These are phyloP conservation scores for Gorsachius goisagi DNA, from an alignment of 2,113 vertebrate genomes.

Conservation along the genomic window DNA sequence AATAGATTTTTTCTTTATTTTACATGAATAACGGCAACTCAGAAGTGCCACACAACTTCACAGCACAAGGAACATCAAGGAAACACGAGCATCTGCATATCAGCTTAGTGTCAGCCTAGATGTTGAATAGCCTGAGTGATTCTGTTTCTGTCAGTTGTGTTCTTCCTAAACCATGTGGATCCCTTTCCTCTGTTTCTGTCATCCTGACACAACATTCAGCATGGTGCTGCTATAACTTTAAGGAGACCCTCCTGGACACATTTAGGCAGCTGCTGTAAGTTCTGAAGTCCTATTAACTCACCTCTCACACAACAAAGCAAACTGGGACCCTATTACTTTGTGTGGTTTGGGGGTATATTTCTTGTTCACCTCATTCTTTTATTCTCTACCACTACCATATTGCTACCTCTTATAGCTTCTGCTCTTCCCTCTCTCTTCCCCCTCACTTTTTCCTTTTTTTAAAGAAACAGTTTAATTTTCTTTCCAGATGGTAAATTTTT, in stretches of 20 bases:
- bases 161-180: background rate
- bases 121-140: background rate
- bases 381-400: background rate
- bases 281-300: background rate
- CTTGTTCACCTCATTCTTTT: background rate
- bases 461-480: constrained; percentile 54
- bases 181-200: background rate
- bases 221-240: background rate
- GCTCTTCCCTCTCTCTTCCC: background rate
- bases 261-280: background rate
- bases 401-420: background rate
- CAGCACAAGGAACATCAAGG: background rate
- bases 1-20: background rate
- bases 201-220: background rate
- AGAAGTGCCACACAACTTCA: background rate
- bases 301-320: background rate
- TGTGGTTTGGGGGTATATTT: background rate
- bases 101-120: background rate
- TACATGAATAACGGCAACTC: background rate
- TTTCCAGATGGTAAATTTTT: constrained; percentile 69
- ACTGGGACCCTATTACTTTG: background rate
- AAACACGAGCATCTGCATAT: background rate
- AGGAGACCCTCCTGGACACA: background rate
- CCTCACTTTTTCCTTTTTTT: background rate
- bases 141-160: background rate